Percentiles rank a stretch among this genome's conserved stretches.
Conservation (phyloP, 2,888 invertebrate genomes). For the Glyphotaelius pellucidus region DNA sequence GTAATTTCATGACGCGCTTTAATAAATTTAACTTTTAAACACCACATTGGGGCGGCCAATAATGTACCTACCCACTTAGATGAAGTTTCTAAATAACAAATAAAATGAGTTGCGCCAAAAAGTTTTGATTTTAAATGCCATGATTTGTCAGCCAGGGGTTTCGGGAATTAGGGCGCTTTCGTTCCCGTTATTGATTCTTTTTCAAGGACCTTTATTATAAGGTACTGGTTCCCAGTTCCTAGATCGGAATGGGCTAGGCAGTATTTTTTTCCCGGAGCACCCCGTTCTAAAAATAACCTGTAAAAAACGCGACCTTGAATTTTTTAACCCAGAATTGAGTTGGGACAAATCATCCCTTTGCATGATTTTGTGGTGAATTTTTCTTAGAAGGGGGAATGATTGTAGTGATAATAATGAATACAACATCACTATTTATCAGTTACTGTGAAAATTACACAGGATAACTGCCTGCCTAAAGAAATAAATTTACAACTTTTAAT, state of each 20-base stretch:
- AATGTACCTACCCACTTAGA: background rate
- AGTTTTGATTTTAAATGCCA: background rate
- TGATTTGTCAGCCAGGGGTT: background rate
- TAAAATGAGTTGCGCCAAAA: background rate
- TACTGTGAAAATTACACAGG: too few relatives aligned
- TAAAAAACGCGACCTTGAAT: constrained; percentile 51
- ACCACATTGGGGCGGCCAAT: background rate
- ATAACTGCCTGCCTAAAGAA: background rate
- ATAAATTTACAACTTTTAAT: background rate
- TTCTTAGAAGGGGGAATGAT: background rate
- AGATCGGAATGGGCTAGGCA: constrained; percentile 11
- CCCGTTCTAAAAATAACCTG: constrained; percentile 28
- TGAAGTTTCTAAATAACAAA: background rate
- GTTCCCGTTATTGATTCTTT: constrained; percentile 10
- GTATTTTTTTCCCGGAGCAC: constrained; percentile 8
- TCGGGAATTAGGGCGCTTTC: background rate
- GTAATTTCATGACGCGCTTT: background rate
- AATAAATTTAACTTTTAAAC: background rate
- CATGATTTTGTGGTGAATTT: background rate
- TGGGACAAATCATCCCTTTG: background rate
- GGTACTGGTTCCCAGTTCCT: background rate
- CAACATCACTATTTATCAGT: background rate
- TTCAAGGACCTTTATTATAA: constrained; percentile 37
- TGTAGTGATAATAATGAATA: background rate
- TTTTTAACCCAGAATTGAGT: constrained; percentile 28